Base-by-base conservation (phyloP, 1,140 invertebrate genomes). In the Heliconius hermathena region DNA sequence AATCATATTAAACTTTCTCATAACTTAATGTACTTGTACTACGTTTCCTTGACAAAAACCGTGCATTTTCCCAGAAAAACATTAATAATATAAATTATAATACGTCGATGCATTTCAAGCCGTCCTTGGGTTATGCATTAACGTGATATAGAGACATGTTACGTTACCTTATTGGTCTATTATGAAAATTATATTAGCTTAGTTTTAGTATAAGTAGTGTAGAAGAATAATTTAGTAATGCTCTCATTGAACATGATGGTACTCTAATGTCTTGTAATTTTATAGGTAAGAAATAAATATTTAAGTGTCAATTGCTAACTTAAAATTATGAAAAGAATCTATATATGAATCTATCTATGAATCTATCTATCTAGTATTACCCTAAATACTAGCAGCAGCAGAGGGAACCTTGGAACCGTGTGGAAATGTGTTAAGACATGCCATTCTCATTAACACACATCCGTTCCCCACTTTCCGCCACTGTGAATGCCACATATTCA, bases 161-260 rank as follows among this genome's bases (percentile, higher is more conserved):
- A 66, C 26, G n/a, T 57, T 57, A 9, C 4, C 3, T 29, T 66
- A 6, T 66, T 29, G 11, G 4, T 29, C 22, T 66, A 26, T 22
- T 60, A 60, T 60, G n/a, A 60, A 60, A 66, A 66, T 66, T 16
- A 29, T 66, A 66, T 66, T 66, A 66, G n/a, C 60, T 26, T 60
- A 60, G 20, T 60, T 29, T 29, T 66, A 29, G 26, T 66, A 29
- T 26, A 16, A 66, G 20, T 66, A 60, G 2, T 22, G 54, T 66
- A 16, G 60, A 26, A 66, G 0, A 26, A 26, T 29, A 66, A 29
- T 66, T 66, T 66, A 29, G 3, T 66, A 66, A 66, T 66, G 26
- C 8, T 29, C 9, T 16, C 4, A 29, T 66, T 66, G 4, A 66
- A 26, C 16, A 13, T 66, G 4, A 66, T 66, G 20, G n/a, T 22